Percentiles rank a stretch among this genome's conserved stretches.
Evolutionary conservation across 2,113 vertebrate genomes (phyloP).

Genomic region (Colius striatus): DNA sequence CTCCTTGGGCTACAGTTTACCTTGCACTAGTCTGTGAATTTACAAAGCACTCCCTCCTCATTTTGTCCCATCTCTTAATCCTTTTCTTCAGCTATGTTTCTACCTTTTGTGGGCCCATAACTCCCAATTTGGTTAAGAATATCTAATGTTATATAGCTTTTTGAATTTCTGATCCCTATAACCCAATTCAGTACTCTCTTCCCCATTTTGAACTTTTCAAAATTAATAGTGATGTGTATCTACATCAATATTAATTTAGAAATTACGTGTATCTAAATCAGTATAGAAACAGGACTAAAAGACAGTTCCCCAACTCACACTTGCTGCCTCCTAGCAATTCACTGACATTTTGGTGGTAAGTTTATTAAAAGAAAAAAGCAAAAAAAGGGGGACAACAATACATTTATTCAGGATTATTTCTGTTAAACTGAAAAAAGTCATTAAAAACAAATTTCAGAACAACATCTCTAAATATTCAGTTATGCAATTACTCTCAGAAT

Average conservation of each 20-base stretch:
- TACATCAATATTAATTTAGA: neutral
- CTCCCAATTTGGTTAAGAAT: neutral
- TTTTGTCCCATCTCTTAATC: neutral
- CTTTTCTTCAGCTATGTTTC: neutral
- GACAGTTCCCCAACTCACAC: neutral
- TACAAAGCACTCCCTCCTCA: neutral
- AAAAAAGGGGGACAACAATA: neutral
- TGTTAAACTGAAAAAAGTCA: neutral
- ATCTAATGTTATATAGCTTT: neutral
- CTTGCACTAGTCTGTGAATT: neutral
- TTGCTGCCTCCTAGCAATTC: neutral
- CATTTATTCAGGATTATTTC: neutral
- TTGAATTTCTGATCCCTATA: neutral
- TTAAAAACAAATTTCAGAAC: neutral
- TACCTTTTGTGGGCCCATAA: neutral
- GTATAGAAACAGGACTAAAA: neutral
- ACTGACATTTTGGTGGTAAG: neutral
- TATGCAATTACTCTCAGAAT: neutral
- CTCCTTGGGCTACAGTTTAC: neutral
- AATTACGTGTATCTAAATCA: neutral
- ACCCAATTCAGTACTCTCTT: neutral
- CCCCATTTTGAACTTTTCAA: neutral
- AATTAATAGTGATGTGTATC: neutral
- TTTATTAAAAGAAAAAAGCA: neutral
- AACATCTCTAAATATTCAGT: neutral